phyloP scores from a whole-genome alignment of 2,113 vertebrate species.

The Garra rufa region DNA sequence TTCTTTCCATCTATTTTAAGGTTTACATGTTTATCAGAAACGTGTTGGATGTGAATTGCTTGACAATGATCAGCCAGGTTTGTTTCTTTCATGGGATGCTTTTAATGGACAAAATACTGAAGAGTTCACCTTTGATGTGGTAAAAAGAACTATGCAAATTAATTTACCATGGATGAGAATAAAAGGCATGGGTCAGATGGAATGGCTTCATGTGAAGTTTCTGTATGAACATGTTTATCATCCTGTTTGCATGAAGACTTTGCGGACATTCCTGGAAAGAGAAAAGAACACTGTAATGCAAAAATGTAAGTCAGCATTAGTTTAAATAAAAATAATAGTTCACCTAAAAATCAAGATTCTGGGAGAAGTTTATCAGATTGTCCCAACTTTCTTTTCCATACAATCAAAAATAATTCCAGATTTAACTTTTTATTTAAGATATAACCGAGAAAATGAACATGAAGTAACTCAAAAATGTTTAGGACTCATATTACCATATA shows the following conservation, averaged over 20 bases:
- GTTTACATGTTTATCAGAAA: conserved; percentile 22
- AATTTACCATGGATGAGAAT: conserved; percentile 2
- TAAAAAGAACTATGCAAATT: conserved; percentile 3
- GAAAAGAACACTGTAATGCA: background rate
- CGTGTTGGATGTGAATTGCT: background rate
- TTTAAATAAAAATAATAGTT: background rate
- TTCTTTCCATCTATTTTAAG: background rate
- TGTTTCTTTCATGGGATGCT: background rate
- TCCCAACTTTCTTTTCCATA: too few species aligned
- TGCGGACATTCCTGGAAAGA: background rate
- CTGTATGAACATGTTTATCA: conserved; percentile 30
- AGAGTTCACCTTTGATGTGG: background rate
- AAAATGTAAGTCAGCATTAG: background rate
- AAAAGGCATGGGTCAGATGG: background rate
- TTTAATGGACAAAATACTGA: background rate
- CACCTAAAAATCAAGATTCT: background rate
- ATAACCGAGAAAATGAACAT: background rate
- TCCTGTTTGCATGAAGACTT: conserved; percentile 10
- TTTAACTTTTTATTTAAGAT: background rate
- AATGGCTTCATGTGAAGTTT: conserved; percentile 13
- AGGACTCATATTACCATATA: background rate
- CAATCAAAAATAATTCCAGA: background rate
- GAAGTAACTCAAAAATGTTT: background rate
- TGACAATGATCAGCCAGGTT: conserved; percentile 7
- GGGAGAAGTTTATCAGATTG: too few species aligned